Evolutionary conservation across 2,888 invertebrate species (phyloP), one percentile per base, ranked within the genome.

Genomic region (Eupeodes luniger): DNA sequence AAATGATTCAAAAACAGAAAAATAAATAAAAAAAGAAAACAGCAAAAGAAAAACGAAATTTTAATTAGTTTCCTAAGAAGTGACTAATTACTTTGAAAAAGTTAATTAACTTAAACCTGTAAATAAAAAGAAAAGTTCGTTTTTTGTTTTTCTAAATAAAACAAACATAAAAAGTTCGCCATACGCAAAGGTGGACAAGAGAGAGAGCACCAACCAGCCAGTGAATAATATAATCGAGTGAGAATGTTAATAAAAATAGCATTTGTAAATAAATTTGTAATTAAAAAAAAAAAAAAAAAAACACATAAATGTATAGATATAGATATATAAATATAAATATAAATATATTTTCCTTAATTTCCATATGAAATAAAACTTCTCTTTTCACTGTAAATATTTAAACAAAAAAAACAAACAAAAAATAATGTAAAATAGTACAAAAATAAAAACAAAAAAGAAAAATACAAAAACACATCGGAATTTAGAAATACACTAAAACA

Each of bases 371-470:
- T 40, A 36, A 64, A 83, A 79, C 12, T 47, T 70, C 51, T 57
- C n/a, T 76, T 80, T 69, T 70, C 51, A 78, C 44, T 81, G 85
- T 88, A 88, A 81, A 88, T 85, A 85, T 81, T 55, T 14, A 62
- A 74, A 61, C 53, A 27, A 27, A 27, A 27, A 27, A 27, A 27
- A 27, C 27, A 27, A 27, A 27, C 27, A 27, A 27, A 57, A 75
- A 85, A 81, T 59, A 78, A 88, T 88, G 88, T 88, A 88, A 85
- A 85, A 88, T 88, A 88, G 89, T 89, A 89, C 85, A 89, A 85
- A 88, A 78, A 81, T 74, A 57, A 67, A 64, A 19, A 55, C 47
- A 27, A 44, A 67, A 2, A 27, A 69, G 3, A 34, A 69, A 12
- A 11, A 67, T 75, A 19, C 53, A 62, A 19, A 72, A 75, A 85